Evolutionary conservation across 2,888 invertebrate species (phyloP).

Genomic region (Andrena flavipes): DNA sequence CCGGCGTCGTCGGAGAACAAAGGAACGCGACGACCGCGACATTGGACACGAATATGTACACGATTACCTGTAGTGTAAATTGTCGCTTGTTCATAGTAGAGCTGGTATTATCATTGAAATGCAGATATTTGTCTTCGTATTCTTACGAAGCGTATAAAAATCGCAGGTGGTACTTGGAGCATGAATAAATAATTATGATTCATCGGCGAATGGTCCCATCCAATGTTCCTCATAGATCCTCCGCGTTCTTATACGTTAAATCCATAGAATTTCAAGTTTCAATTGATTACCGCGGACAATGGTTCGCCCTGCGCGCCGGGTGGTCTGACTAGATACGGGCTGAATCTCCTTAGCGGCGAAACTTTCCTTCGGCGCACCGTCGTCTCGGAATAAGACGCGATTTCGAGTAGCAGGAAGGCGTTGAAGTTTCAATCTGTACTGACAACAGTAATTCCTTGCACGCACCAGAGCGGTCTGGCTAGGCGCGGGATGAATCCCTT

Average conservation of each 20-base stretch:
- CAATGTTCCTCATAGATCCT: too few relatives aligned
- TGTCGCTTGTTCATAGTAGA: not conserved
- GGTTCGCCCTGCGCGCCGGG: not conserved
- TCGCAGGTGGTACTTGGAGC: too few relatives aligned
- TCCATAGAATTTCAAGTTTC: not conserved
- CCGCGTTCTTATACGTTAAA: too few relatives aligned
- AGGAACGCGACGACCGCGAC: slow-evolving; percentile 1
- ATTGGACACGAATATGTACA: not conserved
- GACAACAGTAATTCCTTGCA: not conserved
- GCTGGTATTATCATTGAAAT: too few relatives aligned
- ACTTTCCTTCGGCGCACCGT: not conserved
- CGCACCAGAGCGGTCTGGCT: not conserved
- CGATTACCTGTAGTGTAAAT: slow-evolving; percentile 4
- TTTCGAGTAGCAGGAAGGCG: not conserved
- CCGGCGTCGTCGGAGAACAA: not conserved
- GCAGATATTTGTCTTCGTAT: too few relatives aligned
- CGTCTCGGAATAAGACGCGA: not conserved
- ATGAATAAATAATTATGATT: too few relatives aligned
- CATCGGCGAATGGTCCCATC: too few relatives aligned
- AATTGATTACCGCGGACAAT: not conserved
- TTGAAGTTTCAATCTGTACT: not conserved
- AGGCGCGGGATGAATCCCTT: not conserved
- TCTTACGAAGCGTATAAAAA: too few relatives aligned
- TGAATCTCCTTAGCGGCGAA: not conserved
- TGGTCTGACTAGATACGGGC: not conserved